Evolutionary conservation across 2,888 invertebrate species (phyloP), one percentile per base, ranked within the genome.

Genomic region (Dynastes grantii): DNA sequence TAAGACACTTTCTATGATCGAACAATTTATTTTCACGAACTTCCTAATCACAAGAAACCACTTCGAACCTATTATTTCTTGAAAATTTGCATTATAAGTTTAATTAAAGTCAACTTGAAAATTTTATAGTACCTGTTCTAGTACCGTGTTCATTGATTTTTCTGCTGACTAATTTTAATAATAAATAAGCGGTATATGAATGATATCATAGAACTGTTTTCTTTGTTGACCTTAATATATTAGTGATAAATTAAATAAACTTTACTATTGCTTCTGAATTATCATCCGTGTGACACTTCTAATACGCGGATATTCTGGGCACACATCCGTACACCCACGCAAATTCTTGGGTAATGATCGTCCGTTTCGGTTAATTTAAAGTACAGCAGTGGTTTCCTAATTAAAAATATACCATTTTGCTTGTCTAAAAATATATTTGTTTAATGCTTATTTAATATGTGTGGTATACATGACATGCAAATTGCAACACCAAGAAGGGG

Each of bases 111-210:
- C 45, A 11, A 45, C 11, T 9, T 45, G 11, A 32, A 22, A 32
- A 63, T 27, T 63, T 63, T 63, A 32, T 29, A 29, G 63, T 27
- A 63, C 22, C 13, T 63, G 22, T 63, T 63, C 22, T 63, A 63
- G 63, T 63, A 63, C 63, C 9, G 6, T 63, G 22, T 55, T 63
- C 32, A 11, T 32, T 9, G 32, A 63, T 11, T 32, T 63, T 63
- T 63, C 29, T 63, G 63, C 32, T 63, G 63, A 63, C 29, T 63
- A 63, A 63, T 63, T 63, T 63, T 4, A 63, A 63, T 63, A 63
- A 29, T 29, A 63, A 63, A 63, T 63, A 63, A 45, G 45, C 45
- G n/a, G 32, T 29, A 63, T 63, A 63, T 32, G 63, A 63, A 63
- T 63, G 63, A 63, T 32, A 63, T 29, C 63, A 63, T 32, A n/a